Base-by-base conservation (phyloP, 2,113 vertebrate species). In the Hirundichthys speculiger region DNA sequence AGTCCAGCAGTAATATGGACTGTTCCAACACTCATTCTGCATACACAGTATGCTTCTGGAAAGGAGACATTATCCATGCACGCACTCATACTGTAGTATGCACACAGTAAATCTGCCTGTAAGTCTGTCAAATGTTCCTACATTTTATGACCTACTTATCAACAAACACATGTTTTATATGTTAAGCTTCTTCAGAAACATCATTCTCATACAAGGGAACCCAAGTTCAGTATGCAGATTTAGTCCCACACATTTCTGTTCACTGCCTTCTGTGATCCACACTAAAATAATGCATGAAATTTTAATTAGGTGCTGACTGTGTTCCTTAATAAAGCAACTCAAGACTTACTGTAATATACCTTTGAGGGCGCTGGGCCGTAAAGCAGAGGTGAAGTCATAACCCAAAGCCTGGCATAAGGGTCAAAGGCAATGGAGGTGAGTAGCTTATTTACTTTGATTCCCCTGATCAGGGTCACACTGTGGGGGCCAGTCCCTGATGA, bases 161-260 rank as follows among this genome's bases (percentile, higher is more conserved):
- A 46, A 58, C 22, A 63, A 64, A 81, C 72, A 14, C 64, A 84
- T 66, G 58, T 81, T 82, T 80, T 59, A 71, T 66, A 82, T 53
- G 49, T 76, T 8, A n/a, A 76, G 46, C 54, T n/a, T 45, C 65
- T 82, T 80, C 24, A 63, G 66, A 20, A 49, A 51, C 41, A 77
- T 48, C 27, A 25, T 61, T 51, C 64, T 59, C 40, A 71, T 59
- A 62, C 54, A 83, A 18, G 61, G 14, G 61, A 47, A 66, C 38
- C 64, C 24, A 46, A 66, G 69, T 51, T 68, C 69, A 82, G 73
- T 65, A 85, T 77, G 75, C 60, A 70, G 66, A 82, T 75, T 60
- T 51, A 75, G 19, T 73, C 82, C 78, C 82, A 85, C 83, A 78
- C 79, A 69, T 16, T 34, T 79, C 72, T 77, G 50, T 81, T 81